A percentile compares a stretch with the other conserved stretches of the same genome.
phyloP scores from a whole-genome alignment of 2,113 vertebrate genomes.

The Tautogolabrus adspersus region DNA sequence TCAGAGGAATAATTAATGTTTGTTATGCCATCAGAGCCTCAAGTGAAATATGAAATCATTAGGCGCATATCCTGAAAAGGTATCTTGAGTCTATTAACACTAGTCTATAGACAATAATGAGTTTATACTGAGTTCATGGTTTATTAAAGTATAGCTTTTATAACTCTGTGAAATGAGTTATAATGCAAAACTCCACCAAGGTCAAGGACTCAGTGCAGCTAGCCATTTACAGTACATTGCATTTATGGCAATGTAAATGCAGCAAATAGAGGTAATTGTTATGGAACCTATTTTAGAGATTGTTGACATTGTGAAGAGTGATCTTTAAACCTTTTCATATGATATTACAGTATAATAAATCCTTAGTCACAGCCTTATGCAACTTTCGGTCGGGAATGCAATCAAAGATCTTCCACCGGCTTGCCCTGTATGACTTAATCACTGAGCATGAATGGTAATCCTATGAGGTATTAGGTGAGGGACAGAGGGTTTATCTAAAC shows the following conservation, averaged over 20 bases:
- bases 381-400: constrained; percentile 15
- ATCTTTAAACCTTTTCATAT: background rate
- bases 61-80: background rate
- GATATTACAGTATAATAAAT: background rate
- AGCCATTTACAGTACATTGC: background rate
- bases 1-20: background rate
- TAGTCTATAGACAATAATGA: background rate
- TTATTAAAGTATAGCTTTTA: background rate
- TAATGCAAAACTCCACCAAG: background rate
- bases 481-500: constrained; percentile 41
- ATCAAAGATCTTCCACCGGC: constrained; percentile 60
- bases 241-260: background rate
- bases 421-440: constrained; percentile 43
- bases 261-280: background rate
- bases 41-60: constrained; percentile 12
- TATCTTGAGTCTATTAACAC: background rate
- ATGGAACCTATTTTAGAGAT: background rate
- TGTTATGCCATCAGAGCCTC: constrained; percentile 7
- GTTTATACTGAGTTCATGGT: constrained; percentile 1
- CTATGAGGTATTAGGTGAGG: constrained; percentile 51
- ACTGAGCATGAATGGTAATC: constrained; percentile 55
- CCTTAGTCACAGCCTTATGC: constrained; percentile 18
- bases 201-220: constrained; percentile 8
- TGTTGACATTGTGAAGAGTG: background rate
- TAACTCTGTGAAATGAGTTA: background rate